Evolutionary conservation across 2,797 vertebrate species (phyloP).

Genomic region (Catostomus latipinnis): DNA sequence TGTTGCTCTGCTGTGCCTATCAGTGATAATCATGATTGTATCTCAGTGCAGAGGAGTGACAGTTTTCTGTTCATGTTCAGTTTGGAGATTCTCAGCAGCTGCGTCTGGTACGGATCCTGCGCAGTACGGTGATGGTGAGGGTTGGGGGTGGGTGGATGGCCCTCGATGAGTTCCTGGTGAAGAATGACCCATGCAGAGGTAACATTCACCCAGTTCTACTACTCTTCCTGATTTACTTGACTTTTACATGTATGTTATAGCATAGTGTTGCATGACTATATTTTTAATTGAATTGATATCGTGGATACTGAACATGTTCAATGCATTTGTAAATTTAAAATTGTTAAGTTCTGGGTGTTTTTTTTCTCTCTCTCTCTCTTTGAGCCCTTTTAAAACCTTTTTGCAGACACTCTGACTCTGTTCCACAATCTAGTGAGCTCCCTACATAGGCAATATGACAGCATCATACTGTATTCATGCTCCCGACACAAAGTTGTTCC

Average conservation of each 20-base stretch:
- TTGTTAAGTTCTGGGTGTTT: neutral
- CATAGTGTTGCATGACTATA: neutral
- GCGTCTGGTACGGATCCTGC: conserved; percentile 93
- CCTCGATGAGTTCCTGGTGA: conserved; percentile 97
- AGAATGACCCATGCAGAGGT: conserved; percentile 99
- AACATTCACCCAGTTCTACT: conserved; percentile 54
- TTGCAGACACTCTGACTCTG: conserved; percentile 1
- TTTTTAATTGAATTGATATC: neutral
- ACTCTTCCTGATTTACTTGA: neutral
- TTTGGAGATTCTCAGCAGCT: conserved; percentile 99
- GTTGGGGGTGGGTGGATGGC: conserved; percentile 99
- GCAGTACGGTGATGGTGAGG: conserved; percentile 98
- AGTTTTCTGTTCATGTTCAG: conserved; percentile 70
- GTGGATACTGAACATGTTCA: neutral
- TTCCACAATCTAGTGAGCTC: neutral
- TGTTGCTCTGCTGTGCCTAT: conserved; percentile 66
- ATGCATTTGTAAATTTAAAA: neutral
- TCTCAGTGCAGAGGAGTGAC: conserved; percentile 1
- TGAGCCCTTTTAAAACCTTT: neutral
- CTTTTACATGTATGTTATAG: neutral
- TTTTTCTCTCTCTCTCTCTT: neutral
- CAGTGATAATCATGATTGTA: neutral
- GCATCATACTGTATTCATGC: neutral
- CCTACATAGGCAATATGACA: neutral
- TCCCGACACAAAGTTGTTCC: too few relatives aligned